Percentiles rank a stretch among this genome's conserved stretches.
phyloP scores from a whole-genome alignment of 2,797 vertebrate genomes.

The Selene dorsalis region DNA sequence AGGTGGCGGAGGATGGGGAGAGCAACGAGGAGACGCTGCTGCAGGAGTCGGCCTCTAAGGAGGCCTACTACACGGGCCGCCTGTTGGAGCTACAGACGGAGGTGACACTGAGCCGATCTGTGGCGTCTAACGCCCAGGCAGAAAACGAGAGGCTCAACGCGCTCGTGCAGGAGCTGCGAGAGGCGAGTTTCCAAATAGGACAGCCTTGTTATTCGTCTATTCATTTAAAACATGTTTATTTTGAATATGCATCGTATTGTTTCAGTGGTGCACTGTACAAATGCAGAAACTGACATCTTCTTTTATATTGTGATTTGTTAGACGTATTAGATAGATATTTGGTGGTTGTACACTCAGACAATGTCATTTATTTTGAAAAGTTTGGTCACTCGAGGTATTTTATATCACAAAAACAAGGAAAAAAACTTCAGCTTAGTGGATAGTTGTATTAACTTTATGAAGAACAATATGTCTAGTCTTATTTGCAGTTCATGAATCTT shows the following conservation, averaged over 20 bases:
- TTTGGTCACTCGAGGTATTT: background rate
- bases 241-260: background rate
- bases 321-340: background rate
- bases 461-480: background rate
- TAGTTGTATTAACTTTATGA: background rate
- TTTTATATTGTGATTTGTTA: background rate
- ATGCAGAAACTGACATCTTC: background rate
- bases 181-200: constrained; percentile 83
- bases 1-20: constrained; percentile 97
- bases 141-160: constrained; percentile 91
- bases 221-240: background rate
- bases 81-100: constrained; percentile 94
- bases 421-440: background rate
- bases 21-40: constrained; percentile 95
- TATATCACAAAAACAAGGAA: background rate
- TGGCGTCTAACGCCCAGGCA: constrained; percentile 89
- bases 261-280: background rate
- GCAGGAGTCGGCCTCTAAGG: constrained; percentile 95
- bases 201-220: background rate
- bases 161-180: constrained; percentile 89
- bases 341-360: background rate
- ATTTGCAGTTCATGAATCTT: background rate
- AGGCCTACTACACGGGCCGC: constrained; percentile 93
- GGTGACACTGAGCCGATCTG: constrained; percentile 88
- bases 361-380: background rate